A percentile compares a stretch with the other conserved stretches of the same genome.
Conservation (phyloP, 1,140 invertebrate species). For the Cydia fagiglandana region DNA sequence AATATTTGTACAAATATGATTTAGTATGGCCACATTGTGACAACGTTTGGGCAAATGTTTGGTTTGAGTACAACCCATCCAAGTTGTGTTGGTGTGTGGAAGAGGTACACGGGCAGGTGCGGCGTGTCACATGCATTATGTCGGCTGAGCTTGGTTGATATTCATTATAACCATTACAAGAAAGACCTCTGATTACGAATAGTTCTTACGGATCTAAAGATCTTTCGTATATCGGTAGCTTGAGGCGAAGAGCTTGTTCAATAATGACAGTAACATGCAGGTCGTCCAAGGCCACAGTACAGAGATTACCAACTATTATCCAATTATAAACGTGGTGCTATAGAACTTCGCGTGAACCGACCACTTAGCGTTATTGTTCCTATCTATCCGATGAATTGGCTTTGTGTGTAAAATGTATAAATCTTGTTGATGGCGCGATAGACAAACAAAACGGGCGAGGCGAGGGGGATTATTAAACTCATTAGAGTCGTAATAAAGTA, state of each 20-base stretch:
- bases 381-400: constrained; percentile 21
- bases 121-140: neutral
- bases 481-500: constrained; percentile 22
- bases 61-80: constrained; percentile 22
- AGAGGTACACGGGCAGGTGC: neutral
- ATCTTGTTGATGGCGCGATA: constrained; percentile 24
- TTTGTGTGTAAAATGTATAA: constrained; percentile 21
- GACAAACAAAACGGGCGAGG: neutral
- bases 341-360: constrained; percentile 42
- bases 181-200: neutral
- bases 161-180: neutral
- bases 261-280: constrained; percentile 15
- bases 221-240: neutral
- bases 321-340: constrained; percentile 64
- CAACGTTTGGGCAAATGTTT: constrained; percentile 2
- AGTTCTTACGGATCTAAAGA: neutral
- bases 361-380: constrained; percentile 30
- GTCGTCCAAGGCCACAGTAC: constrained; percentile 56
- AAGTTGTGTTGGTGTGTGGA: constrained; percentile 12
- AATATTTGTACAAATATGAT: constrained; percentile 37
- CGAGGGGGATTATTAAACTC: constrained; percentile 2
- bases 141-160: neutral
- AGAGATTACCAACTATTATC: constrained; percentile 66
- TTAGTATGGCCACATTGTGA: neutral
- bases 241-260: neutral